Percentiles rank a stretch among this genome's conserved stretches.
Conservation (phyloP, 2,888 invertebrate species). For the Malthinus seriepunctatus region DNA sequence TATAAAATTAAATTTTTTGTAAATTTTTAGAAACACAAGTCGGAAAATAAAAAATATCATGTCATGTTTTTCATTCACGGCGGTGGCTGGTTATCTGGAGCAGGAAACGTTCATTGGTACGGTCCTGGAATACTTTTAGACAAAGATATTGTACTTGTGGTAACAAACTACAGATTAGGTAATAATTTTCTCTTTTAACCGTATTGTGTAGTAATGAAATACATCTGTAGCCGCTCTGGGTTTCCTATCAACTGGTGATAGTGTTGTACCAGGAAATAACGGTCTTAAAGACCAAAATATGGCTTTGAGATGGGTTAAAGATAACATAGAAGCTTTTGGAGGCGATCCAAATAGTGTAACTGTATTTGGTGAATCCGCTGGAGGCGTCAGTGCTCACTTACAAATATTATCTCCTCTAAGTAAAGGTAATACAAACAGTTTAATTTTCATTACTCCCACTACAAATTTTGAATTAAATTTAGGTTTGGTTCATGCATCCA, state of each 20-base stretch:
- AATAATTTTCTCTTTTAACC: too few species aligned
- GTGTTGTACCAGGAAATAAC: slow-evolving; percentile 52
- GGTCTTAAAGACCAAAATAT: slow-evolving; percentile 54
- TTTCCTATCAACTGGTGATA: slow-evolving; percentile 48
- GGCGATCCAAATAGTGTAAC: slow-evolving; percentile 52
- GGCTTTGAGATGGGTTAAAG: slow-evolving; percentile 50
- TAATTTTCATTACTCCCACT: background rate
- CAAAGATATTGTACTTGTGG: slow-evolving; percentile 66
- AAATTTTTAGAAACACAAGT: background rate
- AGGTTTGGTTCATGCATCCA: slow-evolving; percentile 73
- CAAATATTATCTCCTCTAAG: slow-evolving; percentile 53
- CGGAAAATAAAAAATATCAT: slow-evolving; percentile 51
- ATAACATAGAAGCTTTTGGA: slow-evolving; percentile 51
- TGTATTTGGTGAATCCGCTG: slow-evolving; percentile 54
- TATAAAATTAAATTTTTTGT: background rate
- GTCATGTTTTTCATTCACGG: slow-evolving; percentile 80
- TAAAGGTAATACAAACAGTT: slow-evolving; percentile 39
- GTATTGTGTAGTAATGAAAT: background rate
- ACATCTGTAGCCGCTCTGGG: slow-evolving; percentile 48
- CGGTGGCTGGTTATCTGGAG: slow-evolving; percentile 77
- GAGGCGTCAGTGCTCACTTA: slow-evolving; percentile 53
- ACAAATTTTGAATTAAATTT: slow-evolving; percentile 22
- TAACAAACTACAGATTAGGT: slow-evolving; percentile 38
- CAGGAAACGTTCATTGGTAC: slow-evolving; percentile 69
- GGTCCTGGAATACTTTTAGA: slow-evolving; percentile 73